Conservation (phyloP, 2,888 invertebrate genomes). For the Incurvaria masculella region DNA sequence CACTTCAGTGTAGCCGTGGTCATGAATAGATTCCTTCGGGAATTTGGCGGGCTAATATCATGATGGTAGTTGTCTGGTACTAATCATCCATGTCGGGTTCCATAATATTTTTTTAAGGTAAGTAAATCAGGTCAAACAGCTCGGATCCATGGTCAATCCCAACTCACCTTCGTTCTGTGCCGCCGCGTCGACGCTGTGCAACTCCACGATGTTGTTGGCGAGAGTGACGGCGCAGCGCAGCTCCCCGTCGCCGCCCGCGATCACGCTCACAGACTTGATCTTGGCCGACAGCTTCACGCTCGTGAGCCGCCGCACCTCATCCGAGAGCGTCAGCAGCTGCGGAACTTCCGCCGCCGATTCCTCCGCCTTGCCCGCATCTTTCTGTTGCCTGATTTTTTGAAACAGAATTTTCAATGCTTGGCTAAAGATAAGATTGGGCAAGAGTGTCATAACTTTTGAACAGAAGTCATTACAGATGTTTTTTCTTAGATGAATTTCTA, state of each 20-base stretch:
- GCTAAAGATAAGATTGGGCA: neutral
- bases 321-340: conserved; percentile 57
- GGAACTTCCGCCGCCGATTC: conserved; percentile 30
- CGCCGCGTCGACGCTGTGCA: conserved; percentile 56
- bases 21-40: too few species aligned
- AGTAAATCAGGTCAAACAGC: too few species aligned
- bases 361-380: conserved; percentile 33
- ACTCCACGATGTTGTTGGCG: conserved; percentile 71
- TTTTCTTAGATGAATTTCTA: too few species aligned
- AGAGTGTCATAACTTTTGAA: neutral
- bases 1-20: too few species aligned
- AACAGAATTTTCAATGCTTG: neutral
- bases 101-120: too few species aligned
- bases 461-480: too few species aligned
- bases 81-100: too few species aligned
- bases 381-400: conserved; percentile 37
- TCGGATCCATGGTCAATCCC: too few species aligned
- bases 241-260: conserved; percentile 69
- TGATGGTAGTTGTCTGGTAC: too few species aligned
- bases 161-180: conserved; percentile 58
- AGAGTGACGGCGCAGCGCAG: conserved; percentile 64
- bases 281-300: conserved; percentile 65
- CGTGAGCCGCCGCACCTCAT: conserved; percentile 69
- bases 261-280: conserved; percentile 66
- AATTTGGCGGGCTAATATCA: too few species aligned